These are phyloP conservation scores for Chiloscyllium punctatum DNA, from an alignment of 2,797 vertebrate genomes.

Conservation along the genomic window DNA sequence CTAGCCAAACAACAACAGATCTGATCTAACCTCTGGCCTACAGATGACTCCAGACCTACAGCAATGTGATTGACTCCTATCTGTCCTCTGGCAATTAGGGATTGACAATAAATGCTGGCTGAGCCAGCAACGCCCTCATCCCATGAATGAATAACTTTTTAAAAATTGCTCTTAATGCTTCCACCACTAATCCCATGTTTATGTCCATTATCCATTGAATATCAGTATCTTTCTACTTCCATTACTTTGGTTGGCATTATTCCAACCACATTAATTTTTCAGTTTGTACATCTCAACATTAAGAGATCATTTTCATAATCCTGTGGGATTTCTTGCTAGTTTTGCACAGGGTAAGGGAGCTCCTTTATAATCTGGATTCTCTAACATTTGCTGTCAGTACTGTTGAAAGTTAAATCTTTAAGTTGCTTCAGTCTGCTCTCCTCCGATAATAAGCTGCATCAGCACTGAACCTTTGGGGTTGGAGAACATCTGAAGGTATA, in stretches of 20 bases:
- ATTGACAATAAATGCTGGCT: no score
- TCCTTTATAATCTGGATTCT: not conserved
- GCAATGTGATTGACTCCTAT: no score
- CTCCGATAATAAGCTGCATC: not conserved
- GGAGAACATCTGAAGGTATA: not conserved
- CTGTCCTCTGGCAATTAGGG: no score
- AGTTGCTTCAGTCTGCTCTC: conserved; percentile 18
- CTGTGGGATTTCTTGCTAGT: not conserved
- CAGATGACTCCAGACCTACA: no score
- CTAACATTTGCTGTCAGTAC: not conserved
- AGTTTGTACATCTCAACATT: not conserved
- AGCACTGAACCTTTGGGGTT: not conserved
- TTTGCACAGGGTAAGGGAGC: not conserved
- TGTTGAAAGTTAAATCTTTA: not conserved
- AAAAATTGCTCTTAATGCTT: not conserved
- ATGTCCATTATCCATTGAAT: not conserved
- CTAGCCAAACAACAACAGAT: not conserved
- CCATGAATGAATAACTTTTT: no score
- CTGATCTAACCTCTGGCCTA: not conserved
- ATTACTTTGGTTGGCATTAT: not conserved
- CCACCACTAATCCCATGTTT: not conserved
- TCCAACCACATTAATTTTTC: conserved; percentile 1
- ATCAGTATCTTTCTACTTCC: not conserved
- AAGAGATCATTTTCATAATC: not conserved
- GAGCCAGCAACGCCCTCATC: no score